phyloP scores from a whole-genome alignment of 2,113 vertebrate genomes.

The Gambusia affinis region DNA sequence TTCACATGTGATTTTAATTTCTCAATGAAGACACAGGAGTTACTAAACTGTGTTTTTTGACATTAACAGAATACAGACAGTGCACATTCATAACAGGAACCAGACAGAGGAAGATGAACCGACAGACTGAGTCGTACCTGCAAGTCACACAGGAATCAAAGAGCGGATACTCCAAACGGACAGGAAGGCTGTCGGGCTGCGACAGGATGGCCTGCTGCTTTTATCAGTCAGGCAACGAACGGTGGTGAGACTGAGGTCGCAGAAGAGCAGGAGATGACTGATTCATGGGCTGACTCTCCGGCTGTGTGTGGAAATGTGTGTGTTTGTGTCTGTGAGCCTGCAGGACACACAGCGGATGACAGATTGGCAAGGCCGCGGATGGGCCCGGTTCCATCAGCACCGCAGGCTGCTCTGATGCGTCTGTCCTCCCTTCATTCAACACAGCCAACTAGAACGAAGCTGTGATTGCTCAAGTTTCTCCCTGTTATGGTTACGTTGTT shows the following conservation, averaged over 20 bases:
- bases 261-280: slow-evolving; percentile 65
- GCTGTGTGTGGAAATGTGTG: slow-evolving; percentile 31
- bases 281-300: slow-evolving; percentile 54
- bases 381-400: slow-evolving; percentile 67
- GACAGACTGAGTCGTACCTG: background rate
- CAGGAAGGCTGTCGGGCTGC: slow-evolving; percentile 11
- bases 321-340: slow-evolving; percentile 23
- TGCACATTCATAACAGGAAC: background rate
- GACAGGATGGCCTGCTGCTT: slow-evolving; percentile 41
- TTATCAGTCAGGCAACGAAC: slow-evolving; percentile 63
- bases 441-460: slow-evolving; percentile 35
- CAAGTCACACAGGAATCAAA: slow-evolving; percentile 40
- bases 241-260: slow-evolving; percentile 43
- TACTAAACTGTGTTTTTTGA: too few species aligned
- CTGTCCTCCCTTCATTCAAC: slow-evolving; percentile 60
- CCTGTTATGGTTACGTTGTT: slow-evolving; percentile 24
- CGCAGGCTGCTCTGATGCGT: slow-evolving; percentile 62
- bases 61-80: too few species aligned
- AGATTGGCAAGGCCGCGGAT: slow-evolving; percentile 66
- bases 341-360: slow-evolving; percentile 58
- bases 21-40: too few species aligned
- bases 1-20: too few species aligned
- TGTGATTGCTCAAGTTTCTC: slow-evolving; percentile 30
- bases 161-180: slow-evolving; percentile 45
- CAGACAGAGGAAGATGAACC: slow-evolving; percentile 12